Percentiles rank a stretch among this genome's conserved stretches.
Conservation (phyloP, 2,888 invertebrate genomes). For the Linyphia triangularis region DNA sequence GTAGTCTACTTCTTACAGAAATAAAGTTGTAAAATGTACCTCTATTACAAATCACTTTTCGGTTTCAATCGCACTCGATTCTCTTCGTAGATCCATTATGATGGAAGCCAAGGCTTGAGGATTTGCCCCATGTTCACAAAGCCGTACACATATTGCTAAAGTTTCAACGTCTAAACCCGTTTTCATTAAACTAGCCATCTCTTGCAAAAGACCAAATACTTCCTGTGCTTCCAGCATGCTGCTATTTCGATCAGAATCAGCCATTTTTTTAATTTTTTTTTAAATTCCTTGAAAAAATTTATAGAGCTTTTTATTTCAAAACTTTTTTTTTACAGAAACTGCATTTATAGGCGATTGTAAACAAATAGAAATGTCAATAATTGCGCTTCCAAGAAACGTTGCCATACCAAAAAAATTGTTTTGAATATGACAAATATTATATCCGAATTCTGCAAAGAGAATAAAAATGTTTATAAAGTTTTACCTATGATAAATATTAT, state of each 20-base stretch:
- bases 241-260: slow-evolving; percentile 52
- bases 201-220: slow-evolving; percentile 58
- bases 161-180: slow-evolving; percentile 64
- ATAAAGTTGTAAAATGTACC: no score
- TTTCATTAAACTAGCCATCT: slow-evolving; percentile 61
- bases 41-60: not conserved
- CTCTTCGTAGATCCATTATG: slow-evolving; percentile 49
- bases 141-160: slow-evolving; percentile 62
- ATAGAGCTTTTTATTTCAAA: no score
- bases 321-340: no score
- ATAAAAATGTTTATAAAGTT: no score
- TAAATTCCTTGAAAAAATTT: not conserved
- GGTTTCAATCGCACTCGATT: slow-evolving; percentile 27
- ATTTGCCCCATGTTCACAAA: slow-evolving; percentile 66
- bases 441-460: no score
- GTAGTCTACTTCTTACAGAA: no score
- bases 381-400: no score
- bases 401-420: no score
- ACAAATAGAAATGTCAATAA: not conserved
- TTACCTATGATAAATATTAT: no score
- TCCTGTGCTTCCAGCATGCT: slow-evolving; percentile 58
- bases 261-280: slow-evolving; percentile 14
- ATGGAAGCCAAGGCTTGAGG: slow-evolving; percentile 59
- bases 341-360: not conserved
- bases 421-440: no score